phyloP scores from a whole-genome alignment of 2,797 vertebrate species.

The Chaetophractus vellerosus region DNA sequence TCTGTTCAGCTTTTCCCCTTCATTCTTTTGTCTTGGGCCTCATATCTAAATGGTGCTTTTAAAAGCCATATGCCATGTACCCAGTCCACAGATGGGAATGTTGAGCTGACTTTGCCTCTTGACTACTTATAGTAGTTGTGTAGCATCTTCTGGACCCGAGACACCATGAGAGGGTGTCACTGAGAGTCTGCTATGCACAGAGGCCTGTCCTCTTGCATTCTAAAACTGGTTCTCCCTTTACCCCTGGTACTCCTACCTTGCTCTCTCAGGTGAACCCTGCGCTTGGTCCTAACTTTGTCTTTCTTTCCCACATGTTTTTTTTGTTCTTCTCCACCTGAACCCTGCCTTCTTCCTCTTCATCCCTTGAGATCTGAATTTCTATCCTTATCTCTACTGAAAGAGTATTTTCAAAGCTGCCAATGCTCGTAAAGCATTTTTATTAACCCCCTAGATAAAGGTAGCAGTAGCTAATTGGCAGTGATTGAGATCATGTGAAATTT shows the following conservation, averaged over 20 bases:
- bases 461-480: neutral
- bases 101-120: neutral
- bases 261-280: neutral
- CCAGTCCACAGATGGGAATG: neutral
- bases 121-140: neutral
- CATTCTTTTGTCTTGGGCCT: neutral
- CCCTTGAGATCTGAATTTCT: neutral
- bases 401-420: neutral
- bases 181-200: accelerated
- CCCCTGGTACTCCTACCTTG: too few relatives aligned
- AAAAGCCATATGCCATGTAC: neutral
- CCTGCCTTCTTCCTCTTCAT: neutral
- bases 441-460: neutral
- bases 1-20: neutral
- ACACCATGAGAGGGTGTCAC: accelerated
- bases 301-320: too few relatives aligned
- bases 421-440: neutral
- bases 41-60: neutral
- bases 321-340: neutral
- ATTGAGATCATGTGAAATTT: too few relatives aligned
- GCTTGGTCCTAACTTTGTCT: too few relatives aligned
- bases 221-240: neutral
- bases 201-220: neutral
- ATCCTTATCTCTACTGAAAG: neutral
- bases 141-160: neutral